Conservation (phyloP, 1,140 invertebrate genomes). For the Drosophila rhopaloa region DNA sequence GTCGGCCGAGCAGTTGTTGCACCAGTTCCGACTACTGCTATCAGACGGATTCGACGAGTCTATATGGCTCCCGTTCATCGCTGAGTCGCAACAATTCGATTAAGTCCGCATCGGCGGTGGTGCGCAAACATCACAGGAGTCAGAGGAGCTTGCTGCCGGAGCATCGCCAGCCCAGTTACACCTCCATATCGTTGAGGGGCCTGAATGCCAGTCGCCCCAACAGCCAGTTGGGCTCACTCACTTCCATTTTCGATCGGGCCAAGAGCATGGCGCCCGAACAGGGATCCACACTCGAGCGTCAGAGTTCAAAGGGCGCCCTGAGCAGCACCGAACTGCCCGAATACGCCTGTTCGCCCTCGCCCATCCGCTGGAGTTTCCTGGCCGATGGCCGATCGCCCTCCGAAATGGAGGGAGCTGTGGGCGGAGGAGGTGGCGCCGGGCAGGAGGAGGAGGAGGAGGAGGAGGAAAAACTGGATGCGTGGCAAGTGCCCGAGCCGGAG, state of each 20-base stretch:
- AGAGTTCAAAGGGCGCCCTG: conserved; percentile 71
- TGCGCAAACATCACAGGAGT: conserved; percentile 64
- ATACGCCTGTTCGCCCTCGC: conserved; percentile 80
- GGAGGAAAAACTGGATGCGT: conserved; percentile 56
- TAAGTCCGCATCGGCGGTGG: conserved; percentile 74
- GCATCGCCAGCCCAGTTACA: conserved; percentile 80
- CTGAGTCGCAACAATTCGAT: conserved; percentile 81
- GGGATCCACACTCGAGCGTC: conserved; percentile 75
- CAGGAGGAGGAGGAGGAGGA: not conserved
- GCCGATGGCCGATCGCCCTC: conserved; percentile 77
- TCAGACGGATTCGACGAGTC: conserved; percentile 81
- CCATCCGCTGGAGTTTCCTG: conserved; percentile 83
- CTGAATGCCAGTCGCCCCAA: conserved; percentile 73
- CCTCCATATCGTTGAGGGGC: conserved; percentile 73
- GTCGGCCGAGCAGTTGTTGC: conserved; percentile 78
- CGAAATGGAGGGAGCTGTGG: conserved; percentile 60
- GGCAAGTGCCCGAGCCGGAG: conserved; percentile 55
- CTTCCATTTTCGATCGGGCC: conserved; percentile 80
- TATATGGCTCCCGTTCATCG: conserved; percentile 80
- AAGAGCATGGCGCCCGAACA: conserved; percentile 54
- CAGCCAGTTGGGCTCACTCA: conserved; percentile 75
- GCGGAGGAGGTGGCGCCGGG: conserved; percentile 18
- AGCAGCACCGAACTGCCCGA: conserved; percentile 77
- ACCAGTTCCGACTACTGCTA: conserved; percentile 83
- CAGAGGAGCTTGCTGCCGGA: conserved; percentile 44